Evolutionary conservation across 2,113 vertebrate genomes (phyloP).

Genomic region (Anguilla japonica): DNA sequence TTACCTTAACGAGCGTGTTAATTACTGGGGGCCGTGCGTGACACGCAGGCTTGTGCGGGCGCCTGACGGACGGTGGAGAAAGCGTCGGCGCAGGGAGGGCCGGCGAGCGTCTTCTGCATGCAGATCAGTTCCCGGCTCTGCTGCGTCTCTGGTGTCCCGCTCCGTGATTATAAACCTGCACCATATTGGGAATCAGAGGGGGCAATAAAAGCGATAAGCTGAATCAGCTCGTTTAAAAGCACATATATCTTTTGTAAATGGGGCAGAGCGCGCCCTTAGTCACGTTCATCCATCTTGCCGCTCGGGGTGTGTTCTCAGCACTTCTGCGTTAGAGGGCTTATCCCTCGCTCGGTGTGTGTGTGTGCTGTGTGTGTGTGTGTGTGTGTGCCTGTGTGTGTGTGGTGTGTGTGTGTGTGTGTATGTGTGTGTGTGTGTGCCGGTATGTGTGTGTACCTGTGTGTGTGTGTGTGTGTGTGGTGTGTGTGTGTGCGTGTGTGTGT

Average conservation of each 20-base stretch:
- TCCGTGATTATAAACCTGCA: neutral
- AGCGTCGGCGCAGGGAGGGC: neutral
- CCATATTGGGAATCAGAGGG: neutral
- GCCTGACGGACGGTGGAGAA: neutral
- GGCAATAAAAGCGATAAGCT: neutral
- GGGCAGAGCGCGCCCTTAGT: neutral
- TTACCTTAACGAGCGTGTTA: neutral
- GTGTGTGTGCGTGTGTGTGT: no score
- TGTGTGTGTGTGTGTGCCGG: no score
- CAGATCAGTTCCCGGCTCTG: neutral
- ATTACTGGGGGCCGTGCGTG: neutral
- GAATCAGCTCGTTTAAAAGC: neutral
- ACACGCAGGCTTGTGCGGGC: neutral
- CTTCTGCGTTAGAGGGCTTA: neutral
- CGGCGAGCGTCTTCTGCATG: neutral
- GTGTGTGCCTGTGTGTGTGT: no score
- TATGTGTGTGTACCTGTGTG: no score
- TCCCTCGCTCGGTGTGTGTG: neutral
- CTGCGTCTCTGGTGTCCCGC: neutral
- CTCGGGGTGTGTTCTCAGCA: neutral
- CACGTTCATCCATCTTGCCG: neutral
- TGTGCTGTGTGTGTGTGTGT: neutral
- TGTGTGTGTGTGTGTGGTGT: no score
- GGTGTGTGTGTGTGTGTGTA: no score
- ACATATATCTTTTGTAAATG: neutral